A percentile compares a stretch with the other conserved stretches of the same genome.
These are phyloP conservation scores for Lamellibrachia luymesi DNA, from an alignment of 1,140 invertebrate species.

Conservation along the genomic window DNA sequence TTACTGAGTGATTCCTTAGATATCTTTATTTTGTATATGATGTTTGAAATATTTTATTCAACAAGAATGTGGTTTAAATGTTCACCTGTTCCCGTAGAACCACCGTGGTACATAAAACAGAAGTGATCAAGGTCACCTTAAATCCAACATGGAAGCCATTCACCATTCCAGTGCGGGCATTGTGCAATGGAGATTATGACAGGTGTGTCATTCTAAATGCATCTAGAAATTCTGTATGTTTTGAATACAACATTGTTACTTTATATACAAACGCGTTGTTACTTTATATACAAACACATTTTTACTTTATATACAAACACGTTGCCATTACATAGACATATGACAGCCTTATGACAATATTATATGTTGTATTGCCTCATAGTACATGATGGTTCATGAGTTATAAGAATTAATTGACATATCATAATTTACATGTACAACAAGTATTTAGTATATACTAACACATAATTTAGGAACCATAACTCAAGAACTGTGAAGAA, in stretches of 20 bases:
- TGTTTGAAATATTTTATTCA: neutral
- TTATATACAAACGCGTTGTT: neutral
- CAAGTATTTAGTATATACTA: neutral
- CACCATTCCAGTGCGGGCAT: slow-evolving; percentile 58
- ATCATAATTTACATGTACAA: neutral
- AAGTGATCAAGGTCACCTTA: slow-evolving; percentile 61
- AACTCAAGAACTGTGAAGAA: neutral
- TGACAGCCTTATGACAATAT: too few relatives aligned
- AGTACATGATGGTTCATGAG: too few relatives aligned
- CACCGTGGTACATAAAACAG: slow-evolving; percentile 61
- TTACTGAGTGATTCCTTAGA: neutral
- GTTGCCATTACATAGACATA: too few relatives aligned
- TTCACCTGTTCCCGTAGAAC: slow-evolving; percentile 43
- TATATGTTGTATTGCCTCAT: too few relatives aligned
- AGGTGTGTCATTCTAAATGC: slow-evolving; percentile 41
- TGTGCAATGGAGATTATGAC: slow-evolving; percentile 67
- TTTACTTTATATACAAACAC: too few relatives aligned
- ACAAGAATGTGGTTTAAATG: neutral
- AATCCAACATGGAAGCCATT: slow-evolving; percentile 65
- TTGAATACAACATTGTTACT: neutral
- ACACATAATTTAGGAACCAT: neutral
- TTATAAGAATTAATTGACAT: too few relatives aligned
- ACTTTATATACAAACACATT: too few relatives aligned
- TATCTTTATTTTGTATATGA: neutral
- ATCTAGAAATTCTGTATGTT: neutral